These are phyloP conservation scores for Sprattus sprattus DNA, from an alignment of 2,113 vertebrate genomes.

Conservation along the genomic window DNA sequence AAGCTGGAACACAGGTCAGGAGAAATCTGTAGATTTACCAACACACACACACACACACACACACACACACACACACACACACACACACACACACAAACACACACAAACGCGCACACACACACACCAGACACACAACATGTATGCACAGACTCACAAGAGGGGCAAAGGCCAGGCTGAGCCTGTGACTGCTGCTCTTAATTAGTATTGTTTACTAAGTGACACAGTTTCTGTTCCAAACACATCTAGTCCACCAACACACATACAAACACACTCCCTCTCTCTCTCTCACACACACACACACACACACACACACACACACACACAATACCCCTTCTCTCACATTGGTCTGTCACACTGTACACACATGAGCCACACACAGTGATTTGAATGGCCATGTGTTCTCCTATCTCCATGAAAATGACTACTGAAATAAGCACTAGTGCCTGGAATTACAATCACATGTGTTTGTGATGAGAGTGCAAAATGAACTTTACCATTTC, in stretches of 20 bases:
- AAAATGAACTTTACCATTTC: neutral
- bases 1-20: slow-evolving; percentile 40
- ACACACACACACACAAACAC: neutral
- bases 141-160: slow-evolving; percentile 23
- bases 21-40: slow-evolving; percentile 20
- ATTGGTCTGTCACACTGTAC: neutral
- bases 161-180: neutral
- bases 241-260: slow-evolving; percentile 18
- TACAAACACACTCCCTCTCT: slow-evolving; percentile 11
- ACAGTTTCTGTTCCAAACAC: slow-evolving; percentile 43
- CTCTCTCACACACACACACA: neutral
- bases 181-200: slow-evolving; percentile 69
- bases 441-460: neutral
- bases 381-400: neutral
- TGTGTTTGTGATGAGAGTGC: slow-evolving; percentile 10
- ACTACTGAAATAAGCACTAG: neutral
- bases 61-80: slow-evolving; percentile 7
- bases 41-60: neutral
- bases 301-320: slow-evolving; percentile 20
- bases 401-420: neutral
- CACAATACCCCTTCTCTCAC: neutral
- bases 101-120: neutral
- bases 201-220: slow-evolving; percentile 71
- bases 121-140: neutral
- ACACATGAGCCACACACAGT: neutral